Evolutionary conservation across 2,797 vertebrate species (phyloP).

Genomic region (Squalus acanthias): DNA sequence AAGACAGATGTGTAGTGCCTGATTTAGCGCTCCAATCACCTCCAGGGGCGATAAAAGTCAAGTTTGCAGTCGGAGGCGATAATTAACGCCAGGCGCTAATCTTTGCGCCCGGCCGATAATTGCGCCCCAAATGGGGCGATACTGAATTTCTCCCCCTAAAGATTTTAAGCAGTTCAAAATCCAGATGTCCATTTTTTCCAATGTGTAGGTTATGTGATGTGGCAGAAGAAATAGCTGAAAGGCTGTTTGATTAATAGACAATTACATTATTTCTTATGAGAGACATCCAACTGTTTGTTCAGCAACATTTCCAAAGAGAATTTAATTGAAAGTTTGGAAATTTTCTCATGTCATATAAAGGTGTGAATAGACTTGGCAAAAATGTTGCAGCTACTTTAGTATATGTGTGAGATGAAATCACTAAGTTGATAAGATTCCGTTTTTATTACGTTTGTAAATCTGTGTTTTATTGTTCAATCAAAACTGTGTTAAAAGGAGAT

Average conservation of each 20-base stretch:
- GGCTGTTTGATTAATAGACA: not conserved
- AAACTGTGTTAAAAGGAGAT: constrained; percentile 16
- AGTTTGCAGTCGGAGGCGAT: too few species aligned
- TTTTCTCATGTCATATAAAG: not conserved
- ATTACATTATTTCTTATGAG: not conserved
- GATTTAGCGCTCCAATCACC: too few species aligned
- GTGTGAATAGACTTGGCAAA: not conserved
- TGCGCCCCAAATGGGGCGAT: too few species aligned
- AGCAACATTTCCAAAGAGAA: not conserved
- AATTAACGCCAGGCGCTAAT: too few species aligned
- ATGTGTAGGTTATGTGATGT: not conserved
- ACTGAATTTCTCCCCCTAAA: not conserved
- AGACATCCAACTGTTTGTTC: not conserved
- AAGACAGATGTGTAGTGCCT: too few species aligned
- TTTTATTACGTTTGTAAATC: not conserved
- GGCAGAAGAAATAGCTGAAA: constrained; percentile 5
- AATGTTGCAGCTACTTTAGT: not conserved
- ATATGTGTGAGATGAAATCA: not conserved
- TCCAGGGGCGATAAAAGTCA: too few species aligned
- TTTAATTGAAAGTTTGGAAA: not conserved
- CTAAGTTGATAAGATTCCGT: not conserved
- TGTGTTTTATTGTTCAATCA: not conserved
- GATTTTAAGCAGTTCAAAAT: not conserved
- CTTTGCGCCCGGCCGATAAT: too few species aligned
- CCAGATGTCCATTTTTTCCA: not conserved